phyloP scores from a whole-genome alignment of 2,797 vertebrate genomes.

The Diplodus sargus region DNA sequence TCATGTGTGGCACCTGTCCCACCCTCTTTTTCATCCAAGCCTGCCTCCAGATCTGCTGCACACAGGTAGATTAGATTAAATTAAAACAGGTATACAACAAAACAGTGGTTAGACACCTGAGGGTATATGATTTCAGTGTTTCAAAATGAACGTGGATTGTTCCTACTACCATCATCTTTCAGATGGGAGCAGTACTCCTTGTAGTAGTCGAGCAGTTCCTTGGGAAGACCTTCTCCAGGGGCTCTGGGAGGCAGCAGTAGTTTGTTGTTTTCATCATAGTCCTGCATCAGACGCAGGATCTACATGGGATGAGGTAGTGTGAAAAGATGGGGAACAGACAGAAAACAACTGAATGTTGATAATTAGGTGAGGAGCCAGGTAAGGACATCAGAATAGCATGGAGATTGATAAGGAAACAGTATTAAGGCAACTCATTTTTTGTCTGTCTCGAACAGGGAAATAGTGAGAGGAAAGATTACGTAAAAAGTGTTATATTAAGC shows the following conservation, averaged over 20 bases:
- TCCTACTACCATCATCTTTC: constrained; percentile 56
- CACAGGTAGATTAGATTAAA: constrained; percentile 12
- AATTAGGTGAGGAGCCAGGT: background rate
- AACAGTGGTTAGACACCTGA: background rate
- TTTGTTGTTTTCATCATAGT: constrained; percentile 83
- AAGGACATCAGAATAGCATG: no score
- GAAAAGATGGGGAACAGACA: background rate
- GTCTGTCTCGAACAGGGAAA: background rate
- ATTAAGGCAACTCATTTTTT: background rate
- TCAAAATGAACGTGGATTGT: background rate
- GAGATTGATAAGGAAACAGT: background rate
- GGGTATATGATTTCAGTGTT: background rate
- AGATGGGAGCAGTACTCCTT: constrained; percentile 74
- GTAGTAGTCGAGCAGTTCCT: constrained; percentile 87
- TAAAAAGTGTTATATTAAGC: background rate
- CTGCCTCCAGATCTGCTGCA: constrained; percentile 44
- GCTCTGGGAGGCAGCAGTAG: constrained; percentile 88
- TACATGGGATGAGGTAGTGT: constrained; percentile 52
- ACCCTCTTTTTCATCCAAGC: constrained; percentile 16
- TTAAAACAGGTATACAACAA: constrained; percentile 5
- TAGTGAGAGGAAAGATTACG: background rate
- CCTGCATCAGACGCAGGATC: constrained; percentile 86
- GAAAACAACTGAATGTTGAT: background rate
- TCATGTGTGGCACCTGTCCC: constrained; percentile 23
- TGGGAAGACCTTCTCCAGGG: constrained; percentile 86